Conservation (phyloP, 2,797 vertebrate species). For the Otolemur crassicaudatus region DNA sequence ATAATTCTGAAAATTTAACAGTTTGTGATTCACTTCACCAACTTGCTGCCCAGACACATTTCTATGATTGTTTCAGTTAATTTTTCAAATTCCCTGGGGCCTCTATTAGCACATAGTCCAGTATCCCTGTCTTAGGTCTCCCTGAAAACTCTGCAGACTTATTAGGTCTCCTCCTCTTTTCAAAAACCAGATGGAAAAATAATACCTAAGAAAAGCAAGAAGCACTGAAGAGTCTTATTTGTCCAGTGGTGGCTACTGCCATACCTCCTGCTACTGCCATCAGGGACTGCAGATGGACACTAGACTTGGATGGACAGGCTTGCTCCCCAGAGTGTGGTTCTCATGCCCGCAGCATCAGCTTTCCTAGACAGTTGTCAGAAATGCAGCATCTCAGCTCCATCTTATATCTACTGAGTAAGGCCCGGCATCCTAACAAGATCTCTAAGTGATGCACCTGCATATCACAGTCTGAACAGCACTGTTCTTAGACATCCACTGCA, state of each 20-base stretch:
- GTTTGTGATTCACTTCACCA: not conserved
- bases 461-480: too few species aligned
- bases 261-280: too few species aligned
- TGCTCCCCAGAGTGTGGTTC: not conserved
- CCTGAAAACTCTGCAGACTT: not conserved
- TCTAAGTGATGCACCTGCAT: not conserved
- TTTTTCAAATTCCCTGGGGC: not conserved
- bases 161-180: not conserved
- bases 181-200: not conserved
- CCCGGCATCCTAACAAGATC: not conserved
- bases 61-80: not conserved
- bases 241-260: accelerated
- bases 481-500: accelerated
- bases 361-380: not conserved
- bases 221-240: not conserved
- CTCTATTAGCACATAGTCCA: not conserved
- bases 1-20: not conserved
- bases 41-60: not conserved
- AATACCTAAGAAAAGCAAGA: not conserved
- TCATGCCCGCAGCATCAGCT: not conserved
- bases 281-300: not conserved
- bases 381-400: not conserved
- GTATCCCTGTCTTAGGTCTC: not conserved
- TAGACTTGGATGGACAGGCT: too few species aligned
- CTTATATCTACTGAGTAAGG: not conserved